Percentiles rank a stretch among this genome's conserved stretches.
phyloP scores from a whole-genome alignment of 2,888 invertebrate genomes.

The Parnassius smintheus region DNA sequence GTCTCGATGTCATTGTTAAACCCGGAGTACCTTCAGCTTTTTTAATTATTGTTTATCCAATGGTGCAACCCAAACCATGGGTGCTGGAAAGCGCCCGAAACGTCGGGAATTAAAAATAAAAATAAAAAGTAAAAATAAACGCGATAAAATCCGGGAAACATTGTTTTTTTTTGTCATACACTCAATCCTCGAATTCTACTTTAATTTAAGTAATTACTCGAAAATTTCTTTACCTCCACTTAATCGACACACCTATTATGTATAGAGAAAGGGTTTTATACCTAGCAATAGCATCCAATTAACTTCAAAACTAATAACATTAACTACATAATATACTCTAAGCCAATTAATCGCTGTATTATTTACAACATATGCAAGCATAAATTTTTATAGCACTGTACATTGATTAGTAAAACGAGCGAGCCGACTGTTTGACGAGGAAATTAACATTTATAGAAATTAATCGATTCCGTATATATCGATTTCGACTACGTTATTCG shows the following conservation, averaged over 20 bases:
- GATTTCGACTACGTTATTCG: conserved; percentile 48
- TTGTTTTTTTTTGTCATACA: no score
- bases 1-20: no score
- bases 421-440: conserved; percentile 70
- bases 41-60: no score
- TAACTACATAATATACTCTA: conserved; percentile 43
- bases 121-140: no score
- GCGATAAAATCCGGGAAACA: no score
- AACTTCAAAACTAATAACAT: conserved; percentile 58
- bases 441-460: conserved; percentile 76
- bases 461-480: conserved; percentile 72
- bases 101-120: no score
- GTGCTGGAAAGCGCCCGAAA: no score
- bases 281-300: conserved; percentile 45
- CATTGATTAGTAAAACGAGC: conserved; percentile 75
- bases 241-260: conserved; percentile 6
- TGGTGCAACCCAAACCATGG: no score
- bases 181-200: no score
- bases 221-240: neutral
- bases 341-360: conserved; percentile 65
- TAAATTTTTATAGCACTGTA: conserved; percentile 69
- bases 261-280: conserved; percentile 27
- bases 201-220: neutral
- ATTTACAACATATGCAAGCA: conserved; percentile 58
- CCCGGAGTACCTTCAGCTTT: no score